Percentiles rank a stretch among this genome's conserved stretches.
Evolutionary conservation across 2,797 vertebrate species (phyloP).

Genomic region (Sebastes kiyomatsui): DNA sequence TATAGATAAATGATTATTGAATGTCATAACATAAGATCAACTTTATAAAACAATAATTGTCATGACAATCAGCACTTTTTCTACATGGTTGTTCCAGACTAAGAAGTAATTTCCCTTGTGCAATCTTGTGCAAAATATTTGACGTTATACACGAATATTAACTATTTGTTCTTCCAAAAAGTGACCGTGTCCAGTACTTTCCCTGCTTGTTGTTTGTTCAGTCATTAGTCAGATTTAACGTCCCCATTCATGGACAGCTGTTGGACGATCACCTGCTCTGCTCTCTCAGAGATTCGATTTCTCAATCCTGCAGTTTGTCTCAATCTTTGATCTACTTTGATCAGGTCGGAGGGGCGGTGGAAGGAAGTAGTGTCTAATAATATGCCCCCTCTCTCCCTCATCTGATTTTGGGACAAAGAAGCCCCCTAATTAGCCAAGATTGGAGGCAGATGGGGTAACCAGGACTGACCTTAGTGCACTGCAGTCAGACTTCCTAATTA

Average conservation of each 20-base stretch:
- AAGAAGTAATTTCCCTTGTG: background rate
- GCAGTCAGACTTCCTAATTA: conserved; percentile 83
- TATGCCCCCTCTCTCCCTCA: conserved; percentile 69
- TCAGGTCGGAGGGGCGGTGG: conserved; percentile 48
- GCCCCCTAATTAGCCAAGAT: conserved; percentile 84
- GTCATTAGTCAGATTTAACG: conserved; percentile 28
- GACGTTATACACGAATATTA: background rate
- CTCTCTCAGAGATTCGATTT: conserved; percentile 60
- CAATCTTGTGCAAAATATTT: background rate
- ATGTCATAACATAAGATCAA: background rate
- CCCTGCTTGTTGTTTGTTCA: conserved; percentile 15
- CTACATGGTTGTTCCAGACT: background rate
- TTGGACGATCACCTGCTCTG: conserved; percentile 55
- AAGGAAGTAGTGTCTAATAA: conserved; percentile 75
- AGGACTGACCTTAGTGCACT: conserved; percentile 79
- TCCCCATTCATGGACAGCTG: conserved; percentile 51
- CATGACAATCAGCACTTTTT: background rate
- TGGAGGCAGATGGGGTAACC: conserved; percentile 87
- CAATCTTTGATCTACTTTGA: conserved; percentile 76
- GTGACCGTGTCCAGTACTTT: background rate
- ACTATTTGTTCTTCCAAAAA: background rate
- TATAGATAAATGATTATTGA: background rate
- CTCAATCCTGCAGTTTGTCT: conserved; percentile 59
- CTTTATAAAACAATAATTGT: background rate
- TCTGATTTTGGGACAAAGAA: conserved; percentile 84